phyloP scores from a whole-genome alignment of 1,140 invertebrate genomes.

The Pomacea maculata region DNA sequence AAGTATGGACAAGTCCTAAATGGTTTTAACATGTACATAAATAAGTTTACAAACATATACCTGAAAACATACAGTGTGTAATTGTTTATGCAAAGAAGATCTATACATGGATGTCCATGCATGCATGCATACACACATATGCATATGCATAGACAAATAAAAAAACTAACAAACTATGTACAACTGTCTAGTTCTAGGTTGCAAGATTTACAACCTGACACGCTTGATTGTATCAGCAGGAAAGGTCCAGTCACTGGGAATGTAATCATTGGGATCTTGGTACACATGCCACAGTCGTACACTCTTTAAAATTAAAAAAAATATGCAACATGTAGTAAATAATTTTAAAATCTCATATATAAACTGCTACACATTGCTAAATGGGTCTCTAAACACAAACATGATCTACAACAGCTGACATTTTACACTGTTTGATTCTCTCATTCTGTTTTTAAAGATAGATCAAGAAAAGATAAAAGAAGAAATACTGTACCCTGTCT shows the following conservation, averaged over 20 bases:
- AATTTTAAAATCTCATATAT: neutral
- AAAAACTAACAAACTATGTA: neutral
- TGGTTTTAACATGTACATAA: neutral
- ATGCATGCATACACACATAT: neutral
- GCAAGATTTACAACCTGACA: conserved; percentile 72
- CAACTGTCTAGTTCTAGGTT: neutral
- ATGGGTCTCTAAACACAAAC: no score
- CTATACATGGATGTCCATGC: neutral
- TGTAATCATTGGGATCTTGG: conserved; percentile 55
- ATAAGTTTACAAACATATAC: neutral
- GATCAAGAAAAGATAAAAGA: neutral
- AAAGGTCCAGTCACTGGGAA: conserved; percentile 94
- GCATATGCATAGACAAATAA: neutral
- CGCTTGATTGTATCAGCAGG: conserved; percentile 90
- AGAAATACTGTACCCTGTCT: conserved; percentile 35
- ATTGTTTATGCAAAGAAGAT: neutral
- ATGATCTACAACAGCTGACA: no score
- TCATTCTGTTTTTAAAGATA: no score
- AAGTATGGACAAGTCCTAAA: no score
- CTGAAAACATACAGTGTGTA: neutral
- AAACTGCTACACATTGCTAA: neutral
- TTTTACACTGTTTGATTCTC: no score
- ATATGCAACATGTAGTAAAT: neutral
- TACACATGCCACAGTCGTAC: conserved; percentile 52
- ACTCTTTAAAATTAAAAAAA: conserved; percentile 31